Evolutionary conservation across 2,888 invertebrate genomes (phyloP).

Genomic region (Oxystoma pomonae): DNA sequence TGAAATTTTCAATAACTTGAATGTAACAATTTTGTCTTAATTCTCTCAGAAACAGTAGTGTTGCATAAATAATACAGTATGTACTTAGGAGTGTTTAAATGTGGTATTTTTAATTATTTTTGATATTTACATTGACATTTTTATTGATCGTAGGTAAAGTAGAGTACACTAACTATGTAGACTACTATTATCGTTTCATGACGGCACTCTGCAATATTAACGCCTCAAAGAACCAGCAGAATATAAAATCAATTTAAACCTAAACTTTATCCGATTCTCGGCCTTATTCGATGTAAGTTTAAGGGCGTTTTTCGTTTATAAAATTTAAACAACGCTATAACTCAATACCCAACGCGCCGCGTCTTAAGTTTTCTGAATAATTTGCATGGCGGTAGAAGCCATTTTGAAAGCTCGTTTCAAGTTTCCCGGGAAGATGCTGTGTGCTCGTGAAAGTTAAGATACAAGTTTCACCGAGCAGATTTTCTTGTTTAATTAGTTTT

Average conservation of each 20-base stretch:
- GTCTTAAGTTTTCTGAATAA: slow-evolving; percentile 50
- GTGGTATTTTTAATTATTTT: too few relatives aligned
- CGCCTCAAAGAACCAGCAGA: slow-evolving; percentile 25
- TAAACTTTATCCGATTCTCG: slow-evolving; percentile 21
- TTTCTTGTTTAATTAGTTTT: not conserved
- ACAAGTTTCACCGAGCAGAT: not conserved
- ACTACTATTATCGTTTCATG: too few relatives aligned
- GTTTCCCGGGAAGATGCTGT: not conserved
- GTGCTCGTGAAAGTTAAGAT: not conserved
- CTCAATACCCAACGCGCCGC: slow-evolving; percentile 48
- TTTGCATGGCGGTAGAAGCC: slow-evolving; percentile 49
- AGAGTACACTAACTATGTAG: too few relatives aligned
- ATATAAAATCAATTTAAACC: slow-evolving; percentile 32
- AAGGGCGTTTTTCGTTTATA: slow-evolving; percentile 5
- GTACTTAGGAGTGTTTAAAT: too few relatives aligned
- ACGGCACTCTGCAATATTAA: slow-evolving; percentile 16
- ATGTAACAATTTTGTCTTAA: too few relatives aligned
- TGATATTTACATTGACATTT: too few relatives aligned
- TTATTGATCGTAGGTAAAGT: too few relatives aligned
- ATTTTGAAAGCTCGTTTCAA: slow-evolving; percentile 43
- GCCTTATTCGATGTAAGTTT: slow-evolving; percentile 23
- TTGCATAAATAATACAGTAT: too few relatives aligned
- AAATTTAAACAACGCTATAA: slow-evolving; percentile 37
- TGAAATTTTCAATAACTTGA: too few relatives aligned
- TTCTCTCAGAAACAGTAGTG: too few relatives aligned